These are phyloP conservation scores for Lasioglossum malachurum DNA, from an alignment of 2,888 invertebrate species.

Conservation along the genomic window DNA sequence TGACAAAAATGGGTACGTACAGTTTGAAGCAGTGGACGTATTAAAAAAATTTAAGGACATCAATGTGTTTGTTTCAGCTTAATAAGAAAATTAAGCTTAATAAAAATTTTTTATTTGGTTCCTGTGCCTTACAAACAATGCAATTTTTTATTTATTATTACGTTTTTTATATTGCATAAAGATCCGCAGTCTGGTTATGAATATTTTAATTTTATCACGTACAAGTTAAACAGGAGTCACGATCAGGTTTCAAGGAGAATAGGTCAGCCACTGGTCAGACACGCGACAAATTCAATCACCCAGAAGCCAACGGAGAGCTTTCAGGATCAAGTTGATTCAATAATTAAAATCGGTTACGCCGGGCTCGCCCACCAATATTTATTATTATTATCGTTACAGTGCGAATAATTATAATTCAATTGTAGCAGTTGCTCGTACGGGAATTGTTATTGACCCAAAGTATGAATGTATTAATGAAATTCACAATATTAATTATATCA, in stretches of 20 bases:
- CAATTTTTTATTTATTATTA: too few species aligned
- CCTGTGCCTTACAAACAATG: too few species aligned
- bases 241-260: not conserved
- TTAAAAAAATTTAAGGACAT: too few species aligned
- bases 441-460: not conserved
- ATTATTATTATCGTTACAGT: not conserved
- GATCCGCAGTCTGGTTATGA: too few species aligned
- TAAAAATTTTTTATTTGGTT: too few species aligned
- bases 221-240: not conserved
- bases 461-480: not conserved
- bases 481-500: not conserved
- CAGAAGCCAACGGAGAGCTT: not conserved
- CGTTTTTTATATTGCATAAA: too few species aligned
- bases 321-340: not conserved
- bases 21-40: too few species aligned
- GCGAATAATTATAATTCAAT: not conserved
- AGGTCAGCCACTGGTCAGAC: not conserved
- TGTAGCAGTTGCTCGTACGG: not conserved
- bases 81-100: too few species aligned
- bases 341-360: not conserved
- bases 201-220: not conserved
- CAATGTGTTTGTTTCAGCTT: too few species aligned
- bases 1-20: too few species aligned
- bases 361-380: not conserved
- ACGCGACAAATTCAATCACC: not conserved